phyloP scores from a whole-genome alignment of 2,797 vertebrate genomes.

The Phalanger gymnotis region DNA sequence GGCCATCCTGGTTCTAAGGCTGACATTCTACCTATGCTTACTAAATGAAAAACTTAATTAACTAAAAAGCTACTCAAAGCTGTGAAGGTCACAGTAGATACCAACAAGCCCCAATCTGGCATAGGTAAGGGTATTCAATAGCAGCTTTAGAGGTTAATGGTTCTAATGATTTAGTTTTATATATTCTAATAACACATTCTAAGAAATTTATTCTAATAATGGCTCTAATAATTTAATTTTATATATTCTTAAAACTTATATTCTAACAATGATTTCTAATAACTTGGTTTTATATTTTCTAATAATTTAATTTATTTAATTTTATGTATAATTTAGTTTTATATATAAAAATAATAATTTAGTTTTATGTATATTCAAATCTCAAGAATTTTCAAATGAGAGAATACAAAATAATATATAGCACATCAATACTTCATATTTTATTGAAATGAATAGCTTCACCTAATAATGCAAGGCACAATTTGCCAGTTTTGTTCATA shows the following conservation, averaged over 20 bases:
- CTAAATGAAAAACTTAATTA: background rate
- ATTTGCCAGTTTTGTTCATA: slow-evolving; percentile 9
- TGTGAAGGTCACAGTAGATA: background rate
- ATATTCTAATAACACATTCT: background rate
- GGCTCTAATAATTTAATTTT: background rate
- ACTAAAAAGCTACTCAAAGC: background rate
- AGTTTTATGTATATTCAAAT: background rate
- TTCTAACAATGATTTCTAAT: background rate
- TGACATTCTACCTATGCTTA: background rate
- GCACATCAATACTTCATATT: background rate
- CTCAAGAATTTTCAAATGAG: slow-evolving; percentile 15
- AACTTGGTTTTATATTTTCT: background rate
- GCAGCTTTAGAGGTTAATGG: background rate
- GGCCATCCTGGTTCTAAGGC: background rate
- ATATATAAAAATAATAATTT: background rate
- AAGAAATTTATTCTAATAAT: background rate
- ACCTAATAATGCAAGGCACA: background rate
- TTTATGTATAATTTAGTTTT: background rate
- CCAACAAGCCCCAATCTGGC: background rate
- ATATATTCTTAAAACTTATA: background rate
- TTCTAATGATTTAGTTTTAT: background rate
- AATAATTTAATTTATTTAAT: background rate
- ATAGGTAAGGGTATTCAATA: background rate
- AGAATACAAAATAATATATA: background rate
- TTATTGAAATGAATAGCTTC: slow-evolving; percentile 14